These are phyloP conservation scores for Saccostrea glomerata DNA, from an alignment of 1,140 invertebrate species.

Conservation along the genomic window DNA sequence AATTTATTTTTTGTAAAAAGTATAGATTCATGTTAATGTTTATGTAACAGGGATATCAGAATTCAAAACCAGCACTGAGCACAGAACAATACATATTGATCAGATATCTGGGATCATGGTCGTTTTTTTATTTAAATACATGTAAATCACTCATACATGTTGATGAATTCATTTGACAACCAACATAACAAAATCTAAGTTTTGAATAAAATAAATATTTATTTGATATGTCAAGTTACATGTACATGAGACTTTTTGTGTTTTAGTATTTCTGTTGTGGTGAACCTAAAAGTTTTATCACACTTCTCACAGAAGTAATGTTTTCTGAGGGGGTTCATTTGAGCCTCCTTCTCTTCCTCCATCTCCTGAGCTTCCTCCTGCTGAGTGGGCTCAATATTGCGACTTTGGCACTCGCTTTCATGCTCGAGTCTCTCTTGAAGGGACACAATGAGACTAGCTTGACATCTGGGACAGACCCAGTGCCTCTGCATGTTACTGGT, in stretches of 20 bases:
- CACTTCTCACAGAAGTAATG: slow-evolving; percentile 87
- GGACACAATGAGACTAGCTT: slow-evolving; percentile 74
- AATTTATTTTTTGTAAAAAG: too few species aligned
- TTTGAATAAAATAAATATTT: not conserved
- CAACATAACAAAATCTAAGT: not conserved
- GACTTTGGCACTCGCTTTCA: slow-evolving; percentile 73
- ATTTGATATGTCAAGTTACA: slow-evolving; percentile 4
- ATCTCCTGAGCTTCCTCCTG: slow-evolving; percentile 71
- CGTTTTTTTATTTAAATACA: too few species aligned
- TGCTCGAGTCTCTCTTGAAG: slow-evolving; percentile 79
- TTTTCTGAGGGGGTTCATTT: slow-evolving; percentile 84
- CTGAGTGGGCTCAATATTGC: slow-evolving; percentile 63
- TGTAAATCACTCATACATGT: too few species aligned
- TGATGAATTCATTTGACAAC: not conserved
- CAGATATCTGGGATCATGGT: too few species aligned
- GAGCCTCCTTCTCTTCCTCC: slow-evolving; percentile 71
- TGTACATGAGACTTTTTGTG: slow-evolving; percentile 70
- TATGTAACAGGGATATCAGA: too few species aligned
- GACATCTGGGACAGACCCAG: slow-evolving; percentile 80
- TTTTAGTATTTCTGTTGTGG: slow-evolving; percentile 81
- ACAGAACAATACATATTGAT: too few species aligned
- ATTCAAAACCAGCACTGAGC: too few species aligned
- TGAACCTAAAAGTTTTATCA: slow-evolving; percentile 85
- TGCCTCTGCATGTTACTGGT: slow-evolving; percentile 75
- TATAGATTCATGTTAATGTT: too few species aligned